Evolutionary conservation across 2,797 vertebrate genomes (phyloP).

Genomic region (Gallinago nigripennis): DNA sequence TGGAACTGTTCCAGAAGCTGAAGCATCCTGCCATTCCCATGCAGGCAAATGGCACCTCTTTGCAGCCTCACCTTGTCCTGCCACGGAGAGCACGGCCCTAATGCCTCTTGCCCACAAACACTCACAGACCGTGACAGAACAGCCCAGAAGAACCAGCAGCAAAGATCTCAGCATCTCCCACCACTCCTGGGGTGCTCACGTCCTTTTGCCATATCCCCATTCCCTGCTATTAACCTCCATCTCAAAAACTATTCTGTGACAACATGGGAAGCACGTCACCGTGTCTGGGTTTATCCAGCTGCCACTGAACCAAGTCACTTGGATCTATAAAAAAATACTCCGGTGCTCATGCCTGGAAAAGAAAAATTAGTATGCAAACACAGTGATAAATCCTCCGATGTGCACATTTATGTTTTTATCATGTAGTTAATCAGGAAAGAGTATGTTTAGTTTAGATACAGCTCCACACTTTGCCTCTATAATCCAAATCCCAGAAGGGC

Average conservation of each 20-base stretch:
- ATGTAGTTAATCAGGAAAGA: conserved; percentile 66
- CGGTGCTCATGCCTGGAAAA: not conserved
- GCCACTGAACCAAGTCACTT: not conserved
- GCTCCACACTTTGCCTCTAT: conserved; percentile 37
- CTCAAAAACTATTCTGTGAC: not conserved
- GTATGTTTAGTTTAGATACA: conserved; percentile 46
- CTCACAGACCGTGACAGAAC: accelerated
- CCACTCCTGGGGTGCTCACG: not conserved
- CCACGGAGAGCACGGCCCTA: not conserved
- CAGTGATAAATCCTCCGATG: conserved; percentile 50
- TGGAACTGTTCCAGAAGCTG: conserved; percentile 1
- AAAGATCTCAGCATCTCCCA: not conserved
- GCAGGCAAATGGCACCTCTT: not conserved
- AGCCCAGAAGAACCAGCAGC: not conserved
- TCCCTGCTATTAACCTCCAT: not conserved
- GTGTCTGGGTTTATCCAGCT: not conserved
- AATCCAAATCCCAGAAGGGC: conserved; percentile 65
- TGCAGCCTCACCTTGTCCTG: not conserved
- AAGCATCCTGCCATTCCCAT: not conserved
- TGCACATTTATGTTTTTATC: conserved; percentile 70
- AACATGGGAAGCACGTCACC: not conserved
- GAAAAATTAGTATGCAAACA: conserved; percentile 46
- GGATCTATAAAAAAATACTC: not conserved
- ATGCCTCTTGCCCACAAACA: not conserved
- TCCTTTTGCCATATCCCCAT: not conserved